A percentile compares a stretch with the other conserved stretches of the same genome.
These are phyloP conservation scores for Polypterus bichir DNA, from an alignment of 2,113 vertebrate species.

Conservation along the genomic window DNA sequence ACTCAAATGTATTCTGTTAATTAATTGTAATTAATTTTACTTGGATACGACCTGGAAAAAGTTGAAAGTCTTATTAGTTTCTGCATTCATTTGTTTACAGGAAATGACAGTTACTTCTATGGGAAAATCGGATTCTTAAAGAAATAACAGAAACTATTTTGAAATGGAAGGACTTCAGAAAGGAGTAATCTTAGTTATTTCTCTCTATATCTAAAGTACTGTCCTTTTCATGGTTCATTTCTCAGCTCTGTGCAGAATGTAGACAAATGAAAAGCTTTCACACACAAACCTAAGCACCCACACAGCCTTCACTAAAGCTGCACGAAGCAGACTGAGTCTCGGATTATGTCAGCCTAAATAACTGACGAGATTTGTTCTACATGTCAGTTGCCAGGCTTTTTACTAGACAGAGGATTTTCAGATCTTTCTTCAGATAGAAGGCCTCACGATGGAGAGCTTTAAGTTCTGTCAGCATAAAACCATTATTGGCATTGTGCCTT, in stretches of 20 bases:
- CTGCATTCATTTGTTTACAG: too few species aligned
- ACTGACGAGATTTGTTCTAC: slow-evolving; percentile 21
- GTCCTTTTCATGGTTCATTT: neutral
- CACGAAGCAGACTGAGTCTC: slow-evolving; percentile 19
- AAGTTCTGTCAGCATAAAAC: slow-evolving; percentile 13
- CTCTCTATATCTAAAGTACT: too few species aligned
- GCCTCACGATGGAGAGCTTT: slow-evolving; percentile 15
- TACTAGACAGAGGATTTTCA: slow-evolving; percentile 20
- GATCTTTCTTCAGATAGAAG: slow-evolving; percentile 16
- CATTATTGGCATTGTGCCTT: slow-evolving; percentile 6
- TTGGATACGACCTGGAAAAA: too few species aligned
- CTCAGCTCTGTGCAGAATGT: neutral
- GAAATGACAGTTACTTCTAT: too few species aligned
- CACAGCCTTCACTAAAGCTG: slow-evolving; percentile 11
- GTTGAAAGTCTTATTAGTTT: too few species aligned
- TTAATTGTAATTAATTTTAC: too few species aligned
- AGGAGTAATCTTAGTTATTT: too few species aligned
- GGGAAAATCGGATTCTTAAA: too few species aligned
- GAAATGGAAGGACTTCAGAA: too few species aligned
- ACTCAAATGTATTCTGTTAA: too few species aligned
- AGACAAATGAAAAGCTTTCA: neutral
- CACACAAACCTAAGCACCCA: slow-evolving; percentile 1
- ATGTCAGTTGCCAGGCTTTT: slow-evolving; percentile 20
- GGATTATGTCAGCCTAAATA: slow-evolving; percentile 20
- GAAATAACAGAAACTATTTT: too few species aligned